Evolutionary conservation across 2,888 invertebrate genomes (phyloP), one percentile per base, ranked within the genome.

Genomic region (Drosophila vallismaia): DNA sequence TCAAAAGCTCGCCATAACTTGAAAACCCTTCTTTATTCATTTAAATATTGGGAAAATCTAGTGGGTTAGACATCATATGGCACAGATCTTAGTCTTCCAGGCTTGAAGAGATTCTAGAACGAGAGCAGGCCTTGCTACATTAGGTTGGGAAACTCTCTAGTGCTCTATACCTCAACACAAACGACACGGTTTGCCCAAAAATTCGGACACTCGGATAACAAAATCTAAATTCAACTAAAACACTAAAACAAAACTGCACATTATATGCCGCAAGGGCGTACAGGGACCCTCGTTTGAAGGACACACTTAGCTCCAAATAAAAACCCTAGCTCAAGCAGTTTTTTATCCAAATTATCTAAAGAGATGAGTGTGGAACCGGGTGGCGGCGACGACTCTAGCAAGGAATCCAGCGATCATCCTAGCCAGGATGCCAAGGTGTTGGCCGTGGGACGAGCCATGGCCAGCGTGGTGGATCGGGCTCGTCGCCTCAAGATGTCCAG

Each of bases 401-500:
- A 10, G 33, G n/a, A 10, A 33, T 10, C 33, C 33, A 10, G 33
- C 4, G 33, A 33, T 1, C 10, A 4, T 36, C n/a, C 36, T 2
- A 5, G 5, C 5, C n/a, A 63, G 49, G 60, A 71, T 14, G 28
- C 10, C 10, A 67, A 54, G 33, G 36, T 38, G 8, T 29, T 54
- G 33, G 14, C 8, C 0, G 24, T 64, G 10, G 71, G 74, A 9
- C 45, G 58, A 10, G 77, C 82, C 1, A 19, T 85, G 10, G 50
- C 55, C 14, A 51, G 12, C 6, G 57, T 85, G 0, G 51, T 82
- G 33, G 56, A 71, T 36, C 63, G 29, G 4, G 82, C 79, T 19
- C 77, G 60, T 24, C 71, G 74, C 3, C 19, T 81, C 8, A 46
- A 71, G 14, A n/a, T 81, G 26, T 26, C 1, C 45, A 71, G 73